Evolutionary conservation across 2,888 invertebrate genomes (phyloP), one percentile per base, ranked within the genome.

Genomic region (Platycheirus albimanus): DNA sequence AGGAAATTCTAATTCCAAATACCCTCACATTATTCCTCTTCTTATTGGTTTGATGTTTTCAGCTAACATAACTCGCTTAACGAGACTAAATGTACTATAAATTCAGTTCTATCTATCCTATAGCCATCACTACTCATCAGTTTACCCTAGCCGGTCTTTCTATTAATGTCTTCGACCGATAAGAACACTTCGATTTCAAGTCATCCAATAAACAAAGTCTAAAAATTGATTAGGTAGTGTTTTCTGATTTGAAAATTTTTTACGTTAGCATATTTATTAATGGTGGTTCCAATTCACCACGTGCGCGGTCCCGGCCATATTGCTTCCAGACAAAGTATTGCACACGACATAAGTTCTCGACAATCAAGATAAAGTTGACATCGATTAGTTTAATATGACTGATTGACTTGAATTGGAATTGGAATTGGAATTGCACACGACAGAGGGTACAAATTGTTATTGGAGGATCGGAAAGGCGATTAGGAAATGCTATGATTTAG

Each of bases 221-320:
- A 11, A 10, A 17, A 17, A 43, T 43, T 28, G 11, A n/a, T 52
- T 38, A 58, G n/a, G n/a, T n/a, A n/a, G n/a, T n/a, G n/a, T n/a
- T n/a, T n/a, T n/a, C n/a, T 58, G 15, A 41, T 58, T 15, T 58
- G 0, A 5, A 15, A 41, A 11, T 15, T 20, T 0, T 38, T 0
- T 41, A 38, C 38, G 58, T 41, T 7, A 4, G 15, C 15, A 24
- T 5, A 24, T 20, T 58, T 11, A 41, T 58, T 41, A 58, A 58
- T 58, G 41, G 41, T 15, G 58, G 20, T 13, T 20, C 41, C 11
- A n/a, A 66, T 67, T 77, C 71, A 77, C 61, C 71, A 77, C 61
- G 77, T 77, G 71, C 4, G 41, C 8, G 43, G 81, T 71, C 81
- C 77, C 8, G 43, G 81, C 77, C 81, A 81, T 81, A 56, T 81